Evolutionary conservation across 2,113 vertebrate genomes (phyloP).

Genomic region (Rhinoptilus africanus): DNA sequence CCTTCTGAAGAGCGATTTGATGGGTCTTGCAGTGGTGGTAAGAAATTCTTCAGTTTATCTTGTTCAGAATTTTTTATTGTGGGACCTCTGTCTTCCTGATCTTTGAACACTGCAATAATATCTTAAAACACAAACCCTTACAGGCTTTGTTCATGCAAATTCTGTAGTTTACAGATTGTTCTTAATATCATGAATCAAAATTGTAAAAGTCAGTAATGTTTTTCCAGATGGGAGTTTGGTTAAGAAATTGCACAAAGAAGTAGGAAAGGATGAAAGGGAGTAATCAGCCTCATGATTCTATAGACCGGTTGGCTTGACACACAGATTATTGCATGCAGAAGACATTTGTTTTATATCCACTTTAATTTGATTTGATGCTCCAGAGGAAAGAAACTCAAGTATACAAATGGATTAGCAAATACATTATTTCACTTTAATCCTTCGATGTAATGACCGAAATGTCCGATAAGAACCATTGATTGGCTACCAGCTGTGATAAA

Average conservation of each 20-base stretch:
- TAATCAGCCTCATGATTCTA: background rate
- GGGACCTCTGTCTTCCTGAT: background rate
- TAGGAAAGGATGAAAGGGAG: background rate
- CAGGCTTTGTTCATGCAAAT: background rate
- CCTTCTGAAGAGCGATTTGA: background rate
- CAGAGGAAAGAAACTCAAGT: background rate
- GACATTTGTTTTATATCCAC: background rate
- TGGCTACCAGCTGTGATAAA: constrained; percentile 2
- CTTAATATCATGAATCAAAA: background rate
- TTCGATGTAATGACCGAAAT: background rate
- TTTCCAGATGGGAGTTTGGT: background rate
- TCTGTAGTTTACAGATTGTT: background rate
- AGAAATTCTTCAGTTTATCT: background rate
- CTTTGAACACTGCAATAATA: background rate
- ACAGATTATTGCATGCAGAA: background rate
- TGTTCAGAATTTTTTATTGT: background rate
- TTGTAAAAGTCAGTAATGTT: background rate
- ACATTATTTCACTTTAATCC: background rate
- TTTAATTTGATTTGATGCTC: constrained; percentile 14
- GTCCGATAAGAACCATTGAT: background rate
- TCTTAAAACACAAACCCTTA: background rate
- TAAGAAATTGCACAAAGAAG: background rate
- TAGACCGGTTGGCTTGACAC: background rate
- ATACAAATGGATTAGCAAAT: constrained; percentile 8
- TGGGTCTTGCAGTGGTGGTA: background rate